Percentiles rank a stretch among this genome's conserved stretches.
Evolutionary conservation across 1,140 invertebrate species (phyloP).

Genomic region (Globodera rostochiensis): DNA sequence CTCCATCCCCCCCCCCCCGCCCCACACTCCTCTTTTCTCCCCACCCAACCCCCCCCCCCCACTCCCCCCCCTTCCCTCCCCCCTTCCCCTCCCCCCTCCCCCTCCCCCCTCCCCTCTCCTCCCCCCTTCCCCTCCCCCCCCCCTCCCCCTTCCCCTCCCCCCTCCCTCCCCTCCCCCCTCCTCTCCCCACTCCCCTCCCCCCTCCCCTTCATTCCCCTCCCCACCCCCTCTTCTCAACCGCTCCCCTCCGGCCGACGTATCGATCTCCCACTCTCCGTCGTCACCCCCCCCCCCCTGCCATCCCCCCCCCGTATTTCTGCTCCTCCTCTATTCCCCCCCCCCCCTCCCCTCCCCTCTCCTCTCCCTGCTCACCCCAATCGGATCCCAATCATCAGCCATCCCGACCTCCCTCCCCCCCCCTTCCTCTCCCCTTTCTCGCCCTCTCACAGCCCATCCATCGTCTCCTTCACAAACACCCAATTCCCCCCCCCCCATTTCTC

Average conservation of each 20-base stretch:
- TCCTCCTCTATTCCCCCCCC: neutral
- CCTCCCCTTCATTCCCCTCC: neutral
- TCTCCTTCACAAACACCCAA: neutral
- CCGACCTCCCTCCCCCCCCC: neutral
- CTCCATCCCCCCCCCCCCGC: neutral
- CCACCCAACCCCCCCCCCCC: neutral
- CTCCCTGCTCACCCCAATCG: neutral
- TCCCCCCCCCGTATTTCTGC: neutral
- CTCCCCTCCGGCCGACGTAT: constrained; percentile 1
- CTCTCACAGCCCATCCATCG: constrained; percentile 6
- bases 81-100: too few relatives aligned
- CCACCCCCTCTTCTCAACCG: neutral
- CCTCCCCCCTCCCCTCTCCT: too few relatives aligned
- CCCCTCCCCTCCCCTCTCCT: neutral
- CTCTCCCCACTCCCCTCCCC: neutral
- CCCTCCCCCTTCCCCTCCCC: too few relatives aligned
- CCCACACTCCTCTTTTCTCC: neutral
- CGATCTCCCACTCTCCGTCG: neutral
- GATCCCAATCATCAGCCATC: neutral
- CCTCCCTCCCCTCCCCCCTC: neutral
- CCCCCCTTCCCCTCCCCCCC: too few relatives aligned
- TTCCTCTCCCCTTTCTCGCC: neutral
- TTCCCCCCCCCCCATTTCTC: neutral
- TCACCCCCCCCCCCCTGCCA: neutral
- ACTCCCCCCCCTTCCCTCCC: neutral